Evolutionary conservation across 1,140 invertebrate species (phyloP).

Genomic region (Telenomus remus): DNA sequence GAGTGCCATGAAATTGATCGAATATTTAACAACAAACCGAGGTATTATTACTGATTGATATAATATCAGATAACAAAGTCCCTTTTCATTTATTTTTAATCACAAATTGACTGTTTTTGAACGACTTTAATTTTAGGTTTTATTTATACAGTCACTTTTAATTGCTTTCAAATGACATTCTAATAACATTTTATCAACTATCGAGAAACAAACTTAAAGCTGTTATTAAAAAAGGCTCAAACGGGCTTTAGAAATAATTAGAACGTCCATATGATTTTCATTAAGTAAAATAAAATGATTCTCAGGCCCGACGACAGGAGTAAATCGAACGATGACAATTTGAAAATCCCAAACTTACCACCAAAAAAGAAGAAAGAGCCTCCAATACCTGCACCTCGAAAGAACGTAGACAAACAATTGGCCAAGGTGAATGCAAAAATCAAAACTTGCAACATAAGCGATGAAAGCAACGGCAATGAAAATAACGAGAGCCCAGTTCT

Average conservation of each 20-base stretch:
- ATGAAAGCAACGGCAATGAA: slow-evolving; percentile 55
- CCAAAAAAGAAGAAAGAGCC: slow-evolving; percentile 65
- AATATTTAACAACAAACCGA: slow-evolving; percentile 81
- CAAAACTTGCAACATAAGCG: slow-evolving; percentile 42
- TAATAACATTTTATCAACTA: neutral
- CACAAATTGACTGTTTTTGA: too few species aligned
- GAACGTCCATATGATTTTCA: too few species aligned
- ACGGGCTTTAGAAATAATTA: too few species aligned
- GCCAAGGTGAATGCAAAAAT: slow-evolving; percentile 73
- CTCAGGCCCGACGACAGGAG: slow-evolving; percentile 62
- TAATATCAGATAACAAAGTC: slow-evolving; percentile 10
- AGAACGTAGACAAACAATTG: slow-evolving; percentile 72
- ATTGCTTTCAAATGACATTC: too few species aligned
- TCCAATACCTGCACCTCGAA: slow-evolving; percentile 69
- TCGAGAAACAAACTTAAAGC: neutral
- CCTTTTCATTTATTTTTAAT: too few species aligned
- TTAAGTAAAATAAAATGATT: neutral
- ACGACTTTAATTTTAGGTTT: too few species aligned
- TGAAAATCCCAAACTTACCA: slow-evolving; percentile 63
- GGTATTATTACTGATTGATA: slow-evolving; percentile 50
- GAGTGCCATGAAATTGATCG: slow-evolving; percentile 87
- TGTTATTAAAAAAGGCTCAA: too few species aligned
- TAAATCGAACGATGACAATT: slow-evolving; percentile 60
- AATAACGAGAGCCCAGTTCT: slow-evolving; percentile 68
- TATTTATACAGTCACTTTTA: too few species aligned